These are phyloP conservation scores for Ateles fusciceps DNA, from an alignment of 2,797 vertebrate species.

Conservation along the genomic window DNA sequence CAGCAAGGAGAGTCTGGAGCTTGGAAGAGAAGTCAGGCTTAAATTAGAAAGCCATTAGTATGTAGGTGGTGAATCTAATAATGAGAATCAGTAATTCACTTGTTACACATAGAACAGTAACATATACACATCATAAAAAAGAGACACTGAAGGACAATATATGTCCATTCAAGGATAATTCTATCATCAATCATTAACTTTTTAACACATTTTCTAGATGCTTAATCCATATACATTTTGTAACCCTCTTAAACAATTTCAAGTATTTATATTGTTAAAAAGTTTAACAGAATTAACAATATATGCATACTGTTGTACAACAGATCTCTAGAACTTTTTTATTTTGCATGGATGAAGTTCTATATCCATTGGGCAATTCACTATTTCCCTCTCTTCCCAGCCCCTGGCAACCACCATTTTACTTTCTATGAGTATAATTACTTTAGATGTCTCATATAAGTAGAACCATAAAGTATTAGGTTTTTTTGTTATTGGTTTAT, in stretches of 20 bases:
- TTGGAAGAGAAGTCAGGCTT: neutral
- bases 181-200: neutral
- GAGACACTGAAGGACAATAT: neutral
- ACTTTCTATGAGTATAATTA: conserved; percentile 14
- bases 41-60: neutral
- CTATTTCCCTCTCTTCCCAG: neutral
- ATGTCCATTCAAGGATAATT: neutral
- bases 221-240: neutral
- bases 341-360: neutral
- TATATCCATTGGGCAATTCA: neutral
- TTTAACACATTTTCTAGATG: neutral
- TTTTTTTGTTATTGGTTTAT: neutral
- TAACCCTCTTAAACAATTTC: neutral
- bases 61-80: neutral
- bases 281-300: neutral
- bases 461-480: neutral
- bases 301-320: neutral
- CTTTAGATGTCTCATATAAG: neutral
- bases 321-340: neutral
- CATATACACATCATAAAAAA: neutral
- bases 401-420: neutral
- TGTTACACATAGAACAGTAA: neutral
- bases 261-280: neutral
- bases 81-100: neutral
- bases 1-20: neutral